Percentiles rank a stretch among this genome's conserved stretches.
These are phyloP conservation scores for Sesia bembeciformis DNA, from an alignment of 2,888 invertebrate genomes.

Conservation along the genomic window DNA sequence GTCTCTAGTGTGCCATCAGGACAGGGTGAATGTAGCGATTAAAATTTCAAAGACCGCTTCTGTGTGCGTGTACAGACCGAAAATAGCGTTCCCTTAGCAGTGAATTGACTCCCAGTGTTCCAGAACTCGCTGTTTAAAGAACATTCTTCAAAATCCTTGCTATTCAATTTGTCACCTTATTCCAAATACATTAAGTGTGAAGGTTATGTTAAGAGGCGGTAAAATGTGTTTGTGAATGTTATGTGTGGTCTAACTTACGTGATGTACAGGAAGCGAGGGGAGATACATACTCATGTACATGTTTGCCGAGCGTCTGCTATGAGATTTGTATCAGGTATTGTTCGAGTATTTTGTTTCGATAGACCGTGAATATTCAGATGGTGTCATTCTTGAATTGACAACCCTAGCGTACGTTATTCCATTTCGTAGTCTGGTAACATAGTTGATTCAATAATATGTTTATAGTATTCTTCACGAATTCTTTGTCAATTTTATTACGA, in stretches of 20 bases:
- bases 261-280: conserved; percentile 57
- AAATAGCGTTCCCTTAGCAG: conserved; percentile 53
- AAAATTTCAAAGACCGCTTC: conserved; percentile 69
- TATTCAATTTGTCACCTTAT: conserved; percentile 39
- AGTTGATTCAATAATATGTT: no score
- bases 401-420: no score
- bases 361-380: conserved; percentile 28
- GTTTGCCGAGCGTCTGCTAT: conserved; percentile 43
- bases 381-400: conserved; percentile 20
- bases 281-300: conserved; percentile 48
- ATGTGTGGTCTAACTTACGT: conserved; percentile 50
- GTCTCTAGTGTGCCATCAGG: conserved; percentile 54
- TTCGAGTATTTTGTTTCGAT: conserved; percentile 24
- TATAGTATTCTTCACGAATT: no score
- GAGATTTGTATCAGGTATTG: conserved; percentile 52
- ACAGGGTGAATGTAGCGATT: conserved; percentile 70
- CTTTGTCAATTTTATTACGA: no score
- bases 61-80: conserved; percentile 55
- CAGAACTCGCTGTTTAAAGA: conserved; percentile 24
- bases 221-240: conserved; percentile 33
- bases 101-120: conserved; percentile 43
- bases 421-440: no score
- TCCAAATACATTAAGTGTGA: conserved; percentile 18
- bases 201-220: conserved; percentile 10
- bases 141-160: conserved; percentile 12